Evolutionary conservation across 92 coral and sea anemone species (phyloP).

Genomic region (Epizoanthus stellaris): DNA sequence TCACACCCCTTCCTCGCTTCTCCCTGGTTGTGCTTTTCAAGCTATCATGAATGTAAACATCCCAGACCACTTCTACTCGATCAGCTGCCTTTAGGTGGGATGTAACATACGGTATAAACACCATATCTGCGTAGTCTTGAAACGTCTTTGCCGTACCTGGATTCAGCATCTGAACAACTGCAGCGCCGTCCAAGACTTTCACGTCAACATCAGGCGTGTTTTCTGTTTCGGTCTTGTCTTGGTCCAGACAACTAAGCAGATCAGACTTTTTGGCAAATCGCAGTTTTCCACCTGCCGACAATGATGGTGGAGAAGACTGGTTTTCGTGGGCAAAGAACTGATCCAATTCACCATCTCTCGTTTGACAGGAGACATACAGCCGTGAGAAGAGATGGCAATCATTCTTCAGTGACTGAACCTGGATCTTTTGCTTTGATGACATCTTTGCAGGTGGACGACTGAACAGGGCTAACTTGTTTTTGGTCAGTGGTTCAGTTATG

Average conservation of each 20-base stretch:
- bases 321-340: conserved; percentile 70
- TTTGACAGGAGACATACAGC: conserved; percentile 68
- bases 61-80: too few relatives aligned
- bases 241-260: conserved; percentile 33
- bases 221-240: background rate
- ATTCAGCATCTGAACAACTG: conserved; percentile 35
- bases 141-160: conserved; percentile 10
- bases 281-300: conserved; percentile 58
- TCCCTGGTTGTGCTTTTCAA: background rate
- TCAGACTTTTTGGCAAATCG: conserved; percentile 26
- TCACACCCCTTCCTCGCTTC: conserved; percentile 35
- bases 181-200: conserved; percentile 58
- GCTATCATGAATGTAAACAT: too few relatives aligned
- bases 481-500: too few relatives aligned
- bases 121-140: conserved; percentile 36
- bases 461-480: too few relatives aligned
- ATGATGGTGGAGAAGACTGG: conserved; percentile 65
- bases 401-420: conserved; percentile 48
- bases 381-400: conserved; percentile 61
- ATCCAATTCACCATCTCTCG: conserved; percentile 53
- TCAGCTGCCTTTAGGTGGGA: too few relatives aligned
- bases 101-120: conserved; percentile 16
- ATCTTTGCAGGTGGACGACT: background rate
- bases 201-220: conserved; percentile 29
- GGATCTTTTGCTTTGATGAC: conserved; percentile 21